These are phyloP conservation scores for Agrotis exclamationis DNA, from an alignment of 2,888 invertebrate genomes.

Conservation along the genomic window DNA sequence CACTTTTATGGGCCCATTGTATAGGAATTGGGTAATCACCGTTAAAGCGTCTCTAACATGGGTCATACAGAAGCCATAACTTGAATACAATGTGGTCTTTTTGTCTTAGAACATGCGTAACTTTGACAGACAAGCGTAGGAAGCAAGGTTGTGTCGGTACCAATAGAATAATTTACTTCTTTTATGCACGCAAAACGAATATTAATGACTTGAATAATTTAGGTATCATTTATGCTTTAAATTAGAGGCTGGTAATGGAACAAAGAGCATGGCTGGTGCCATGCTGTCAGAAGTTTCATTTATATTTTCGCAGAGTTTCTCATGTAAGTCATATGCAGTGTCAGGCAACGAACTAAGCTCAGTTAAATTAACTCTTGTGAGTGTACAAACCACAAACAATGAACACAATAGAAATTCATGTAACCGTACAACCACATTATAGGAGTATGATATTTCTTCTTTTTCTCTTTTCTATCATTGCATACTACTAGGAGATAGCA, in stretches of 20 bases:
- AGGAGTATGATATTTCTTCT: neutral
- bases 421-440: neutral
- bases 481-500: no score
- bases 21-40: slow-evolving; percentile 31
- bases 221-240: slow-evolving; percentile 22
- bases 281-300: slow-evolving; percentile 10
- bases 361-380: no score
- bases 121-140: slow-evolving; percentile 57
- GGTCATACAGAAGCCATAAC: slow-evolving; percentile 33
- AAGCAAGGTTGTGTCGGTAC: slow-evolving; percentile 53
- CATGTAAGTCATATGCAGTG: neutral
- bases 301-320: neutral
- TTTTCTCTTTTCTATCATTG: neutral
- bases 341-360: neutral
- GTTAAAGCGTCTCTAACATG: slow-evolving; percentile 31
- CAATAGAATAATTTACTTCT: slow-evolving; percentile 50
- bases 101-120: slow-evolving; percentile 44
- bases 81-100: slow-evolving; percentile 34
- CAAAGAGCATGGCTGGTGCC: neutral
- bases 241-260: neutral
- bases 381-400: no score
- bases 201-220: slow-evolving; percentile 48
- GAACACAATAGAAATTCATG: no score
- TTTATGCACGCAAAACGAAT: slow-evolving; percentile 47
- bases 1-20: slow-evolving; percentile 22